These are phyloP conservation scores for Tylochromis polylepis DNA, from an alignment of 2,113 vertebrate genomes.

Conservation along the genomic window DNA sequence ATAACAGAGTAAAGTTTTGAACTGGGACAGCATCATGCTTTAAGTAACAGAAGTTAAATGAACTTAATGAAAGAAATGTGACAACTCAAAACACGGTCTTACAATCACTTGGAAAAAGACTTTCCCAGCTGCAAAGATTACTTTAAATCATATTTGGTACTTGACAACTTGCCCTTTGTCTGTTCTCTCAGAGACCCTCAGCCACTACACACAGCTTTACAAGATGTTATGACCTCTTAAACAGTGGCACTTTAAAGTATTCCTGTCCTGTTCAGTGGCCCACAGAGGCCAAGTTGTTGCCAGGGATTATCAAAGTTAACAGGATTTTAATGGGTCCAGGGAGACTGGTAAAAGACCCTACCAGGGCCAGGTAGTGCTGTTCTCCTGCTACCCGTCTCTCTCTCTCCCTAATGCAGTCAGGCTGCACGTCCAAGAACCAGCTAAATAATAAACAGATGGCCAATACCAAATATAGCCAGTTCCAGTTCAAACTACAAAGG, in stretches of 20 bases:
- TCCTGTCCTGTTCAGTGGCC: slow-evolving; percentile 58
- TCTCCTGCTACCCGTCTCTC: slow-evolving; percentile 43
- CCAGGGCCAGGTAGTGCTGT: slow-evolving; percentile 62
- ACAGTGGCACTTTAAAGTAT: slow-evolving; percentile 66
- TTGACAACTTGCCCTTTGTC: slow-evolving; percentile 21
- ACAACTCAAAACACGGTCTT: not conserved
- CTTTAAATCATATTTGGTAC: slow-evolving; percentile 25
- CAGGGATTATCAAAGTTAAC: slow-evolving; percentile 74
- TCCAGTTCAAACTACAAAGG: slow-evolving; percentile 71
- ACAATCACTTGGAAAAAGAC: not conserved
- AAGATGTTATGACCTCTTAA: slow-evolving; percentile 62
- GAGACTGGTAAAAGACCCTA: slow-evolving; percentile 59
- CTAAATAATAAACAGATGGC: slow-evolving; percentile 85
- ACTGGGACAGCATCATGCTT: not conserved
- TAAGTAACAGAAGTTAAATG: not conserved
- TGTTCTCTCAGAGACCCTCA: slow-evolving; percentile 28
- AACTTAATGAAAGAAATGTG: not conserved
- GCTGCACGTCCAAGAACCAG: slow-evolving; percentile 74
- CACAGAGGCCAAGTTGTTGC: slow-evolving; percentile 60
- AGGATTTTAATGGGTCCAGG: slow-evolving; percentile 70
- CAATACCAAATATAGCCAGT: slow-evolving; percentile 79
- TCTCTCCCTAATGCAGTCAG: slow-evolving; percentile 71
- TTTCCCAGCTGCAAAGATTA: not conserved
- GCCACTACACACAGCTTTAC: slow-evolving; percentile 47
- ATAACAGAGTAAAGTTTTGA: not conserved